Conservation (phyloP, 2,888 invertebrate genomes). For the Agrypnus murinus region DNA sequence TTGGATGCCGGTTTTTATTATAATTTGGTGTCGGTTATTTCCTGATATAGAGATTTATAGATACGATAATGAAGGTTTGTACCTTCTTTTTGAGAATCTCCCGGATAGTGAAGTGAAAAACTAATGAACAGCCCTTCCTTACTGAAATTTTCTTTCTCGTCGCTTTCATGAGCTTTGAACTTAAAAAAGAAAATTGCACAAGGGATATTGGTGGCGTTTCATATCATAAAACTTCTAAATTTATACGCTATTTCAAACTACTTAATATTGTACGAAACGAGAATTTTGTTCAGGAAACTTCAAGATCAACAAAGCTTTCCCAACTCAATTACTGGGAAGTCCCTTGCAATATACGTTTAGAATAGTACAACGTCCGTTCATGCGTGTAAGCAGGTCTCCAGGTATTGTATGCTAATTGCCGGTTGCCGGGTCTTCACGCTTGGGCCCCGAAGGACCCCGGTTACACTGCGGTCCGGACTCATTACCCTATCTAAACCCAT, state of each 20-base stretch:
- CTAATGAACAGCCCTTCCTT: no score
- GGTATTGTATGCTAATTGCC: conserved; percentile 66
- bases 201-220: no score
- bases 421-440: conserved; percentile 61
- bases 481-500: conserved; percentile 61
- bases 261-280: conserved; percentile 15
- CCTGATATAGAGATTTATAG: conserved; percentile 46
- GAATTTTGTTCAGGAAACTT: conserved; percentile 35
- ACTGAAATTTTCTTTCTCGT: no score
- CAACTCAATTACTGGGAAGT: conserved; percentile 54
- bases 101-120: no score
- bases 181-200: no score
- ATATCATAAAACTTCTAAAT: conserved; percentile 10
- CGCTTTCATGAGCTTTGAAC: no score
- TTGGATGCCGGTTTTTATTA: conserved; percentile 54
- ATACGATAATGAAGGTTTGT: conserved; percentile 40
- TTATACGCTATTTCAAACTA: conserved; percentile 1
- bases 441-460: conserved; percentile 59
- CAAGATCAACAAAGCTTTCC: conserved; percentile 46
- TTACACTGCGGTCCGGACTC: conserved; percentile 62
- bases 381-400: conserved; percentile 59
- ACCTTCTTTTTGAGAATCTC: conserved; percentile 13
- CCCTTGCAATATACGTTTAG: conserved; percentile 54
- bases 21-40: conserved; percentile 51
- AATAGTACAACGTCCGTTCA: conserved; percentile 54